Percentiles rank a stretch among this genome's conserved stretches.
These are phyloP conservation scores for Torymus aiolomorphi DNA, from an alignment of 2,888 invertebrate species.

Conservation along the genomic window DNA sequence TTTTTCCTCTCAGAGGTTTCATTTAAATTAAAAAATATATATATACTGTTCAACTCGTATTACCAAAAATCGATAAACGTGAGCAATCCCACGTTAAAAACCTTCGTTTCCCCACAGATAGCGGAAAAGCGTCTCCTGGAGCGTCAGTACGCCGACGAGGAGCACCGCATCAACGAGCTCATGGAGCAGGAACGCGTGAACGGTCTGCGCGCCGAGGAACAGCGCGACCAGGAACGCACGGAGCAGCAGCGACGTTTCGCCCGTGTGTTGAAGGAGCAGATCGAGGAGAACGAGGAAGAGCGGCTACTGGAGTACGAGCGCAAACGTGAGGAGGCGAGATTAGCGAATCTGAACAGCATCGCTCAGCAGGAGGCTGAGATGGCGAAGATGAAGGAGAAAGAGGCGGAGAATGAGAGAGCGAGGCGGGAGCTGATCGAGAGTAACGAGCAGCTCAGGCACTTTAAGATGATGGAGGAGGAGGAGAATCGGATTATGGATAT, in stretches of 20 bases:
- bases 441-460: slow-evolving; percentile 80
- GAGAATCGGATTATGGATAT: slow-evolving; percentile 82
- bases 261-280: slow-evolving; percentile 79
- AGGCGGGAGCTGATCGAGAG: slow-evolving; percentile 74
- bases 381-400: slow-evolving; percentile 75
- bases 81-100: background rate
- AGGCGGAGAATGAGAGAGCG: slow-evolving; percentile 62
- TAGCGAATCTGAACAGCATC: slow-evolving; percentile 80
- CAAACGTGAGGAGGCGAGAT: slow-evolving; percentile 82
- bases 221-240: slow-evolving; percentile 76
- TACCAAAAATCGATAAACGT: too few relatives aligned
- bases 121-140: slow-evolving; percentile 74
- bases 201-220: slow-evolving; percentile 78
- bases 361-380: slow-evolving; percentile 82
- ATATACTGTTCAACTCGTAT: too few relatives aligned
- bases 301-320: slow-evolving; percentile 80
- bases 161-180: slow-evolving; percentile 80
- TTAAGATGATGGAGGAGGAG: slow-evolving; percentile 80
- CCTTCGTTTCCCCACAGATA: slow-evolving; percentile 63
- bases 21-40: too few relatives aligned
- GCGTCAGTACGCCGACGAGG: slow-evolving; percentile 72
- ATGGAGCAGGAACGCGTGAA: slow-evolving; percentile 83
- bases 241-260: slow-evolving; percentile 77
- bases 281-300: slow-evolving; percentile 77
- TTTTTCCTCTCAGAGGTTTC: too few relatives aligned